These are phyloP conservation scores for Somateria mollissima DNA, from an alignment of 2,797 vertebrate species.

Conservation along the genomic window DNA sequence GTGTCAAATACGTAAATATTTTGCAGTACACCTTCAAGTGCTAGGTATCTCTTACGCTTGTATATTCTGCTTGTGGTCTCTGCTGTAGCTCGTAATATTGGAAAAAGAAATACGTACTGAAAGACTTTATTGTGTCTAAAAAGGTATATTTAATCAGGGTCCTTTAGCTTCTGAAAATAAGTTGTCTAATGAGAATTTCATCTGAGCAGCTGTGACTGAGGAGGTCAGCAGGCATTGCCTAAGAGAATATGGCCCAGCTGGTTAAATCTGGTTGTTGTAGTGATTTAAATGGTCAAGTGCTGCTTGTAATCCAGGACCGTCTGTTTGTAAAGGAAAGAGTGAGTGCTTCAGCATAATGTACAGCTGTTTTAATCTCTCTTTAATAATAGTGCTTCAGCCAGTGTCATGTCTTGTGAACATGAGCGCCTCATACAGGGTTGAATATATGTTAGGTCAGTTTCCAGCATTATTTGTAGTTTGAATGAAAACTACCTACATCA, in stretches of 20 bases:
- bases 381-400: constrained; percentile 90
- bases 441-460: constrained; percentile 34
- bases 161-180: constrained; percentile 81
- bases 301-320: constrained; percentile 93
- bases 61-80: constrained; percentile 18
- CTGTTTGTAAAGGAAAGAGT: constrained; percentile 89
- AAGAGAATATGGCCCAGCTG: constrained; percentile 94
- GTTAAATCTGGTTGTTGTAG: constrained; percentile 92
- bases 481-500: background rate
- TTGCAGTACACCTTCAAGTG: background rate
- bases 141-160: constrained; percentile 80
- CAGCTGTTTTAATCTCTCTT: constrained; percentile 98
- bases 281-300: constrained; percentile 99
- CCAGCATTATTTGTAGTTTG: constrained; percentile 2
- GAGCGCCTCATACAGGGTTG: background rate
- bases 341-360: constrained; percentile 92
- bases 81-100: constrained; percentile 36
- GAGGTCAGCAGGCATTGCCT: constrained; percentile 83
- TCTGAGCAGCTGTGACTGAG: constrained; percentile 81
- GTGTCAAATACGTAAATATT: constrained; percentile 38
- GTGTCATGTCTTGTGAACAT: constrained; percentile 82
- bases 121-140: constrained; percentile 75
- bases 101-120: constrained; percentile 65
- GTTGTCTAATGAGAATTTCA: constrained; percentile 84
- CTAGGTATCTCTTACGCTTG: constrained; percentile 44